These are phyloP conservation scores for Speoplatyrhinus poulsoni DNA, from an alignment of 2,113 vertebrate species.

Conservation along the genomic window DNA sequence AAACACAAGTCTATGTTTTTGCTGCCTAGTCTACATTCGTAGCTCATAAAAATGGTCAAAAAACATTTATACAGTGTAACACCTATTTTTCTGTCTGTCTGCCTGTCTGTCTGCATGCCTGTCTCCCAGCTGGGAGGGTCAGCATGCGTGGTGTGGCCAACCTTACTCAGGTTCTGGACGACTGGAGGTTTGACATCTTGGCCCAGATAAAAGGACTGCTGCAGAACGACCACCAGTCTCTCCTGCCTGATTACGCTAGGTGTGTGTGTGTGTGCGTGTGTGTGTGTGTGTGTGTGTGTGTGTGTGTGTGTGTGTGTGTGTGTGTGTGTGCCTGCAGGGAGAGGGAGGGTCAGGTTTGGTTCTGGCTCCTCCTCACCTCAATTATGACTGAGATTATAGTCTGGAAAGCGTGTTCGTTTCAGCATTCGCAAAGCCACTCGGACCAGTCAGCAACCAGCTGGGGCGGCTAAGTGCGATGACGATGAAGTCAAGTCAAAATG, in stretches of 20 bases:
- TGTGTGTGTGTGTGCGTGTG: not conserved
- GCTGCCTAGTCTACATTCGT: too few relatives aligned
- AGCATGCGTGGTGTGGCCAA: conserved; percentile 76
- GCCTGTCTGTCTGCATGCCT: not conserved
- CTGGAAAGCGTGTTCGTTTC: too few relatives aligned
- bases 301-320: not conserved
- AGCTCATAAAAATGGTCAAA: too few relatives aligned
- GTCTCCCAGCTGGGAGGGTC: conserved; percentile 72
- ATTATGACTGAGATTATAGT: too few relatives aligned
- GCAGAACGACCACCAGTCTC: conserved; percentile 77
- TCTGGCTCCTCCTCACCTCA: too few relatives aligned
- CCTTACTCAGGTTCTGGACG: conserved; percentile 78
- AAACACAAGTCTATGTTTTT: too few relatives aligned
- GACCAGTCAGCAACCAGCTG: too few relatives aligned
- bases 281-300: not conserved
- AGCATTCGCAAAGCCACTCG: too few relatives aligned
- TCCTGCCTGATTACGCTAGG: conserved; percentile 75
- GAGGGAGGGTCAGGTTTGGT: too few relatives aligned
- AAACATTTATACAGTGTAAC: not conserved
- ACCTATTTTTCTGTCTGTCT: not conserved
- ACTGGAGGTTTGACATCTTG: conserved; percentile 82
- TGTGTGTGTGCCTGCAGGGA: too few relatives aligned
- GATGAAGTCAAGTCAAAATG: too few relatives aligned
- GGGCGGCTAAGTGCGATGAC: too few relatives aligned
- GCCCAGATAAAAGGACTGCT: conserved; percentile 72